Evolutionary conservation across 2,888 invertebrate species (phyloP).

Genomic region (Heteromurus nitidus): DNA sequence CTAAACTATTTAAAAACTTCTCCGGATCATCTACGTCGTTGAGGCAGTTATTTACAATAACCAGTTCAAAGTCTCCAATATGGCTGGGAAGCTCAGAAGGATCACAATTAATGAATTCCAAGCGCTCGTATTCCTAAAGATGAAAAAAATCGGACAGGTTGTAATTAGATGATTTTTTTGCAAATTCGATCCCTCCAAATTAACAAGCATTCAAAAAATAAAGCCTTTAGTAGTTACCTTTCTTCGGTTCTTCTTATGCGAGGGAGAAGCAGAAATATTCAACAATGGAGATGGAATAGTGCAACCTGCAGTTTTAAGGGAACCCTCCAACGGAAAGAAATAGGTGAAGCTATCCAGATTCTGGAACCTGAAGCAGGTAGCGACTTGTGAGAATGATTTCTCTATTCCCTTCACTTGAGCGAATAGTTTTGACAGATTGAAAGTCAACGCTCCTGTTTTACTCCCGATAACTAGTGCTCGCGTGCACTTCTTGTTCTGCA

Average conservation of each 20-base stretch:
- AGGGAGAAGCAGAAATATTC: neutral
- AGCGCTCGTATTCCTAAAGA: constrained; percentile 62
- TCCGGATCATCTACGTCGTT: constrained; percentile 66
- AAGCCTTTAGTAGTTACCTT: constrained; percentile 19
- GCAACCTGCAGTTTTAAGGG: constrained; percentile 56
- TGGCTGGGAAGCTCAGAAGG: constrained; percentile 45
- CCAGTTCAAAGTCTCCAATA: constrained; percentile 65
- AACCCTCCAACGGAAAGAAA: constrained; percentile 71
- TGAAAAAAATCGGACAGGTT: neutral
- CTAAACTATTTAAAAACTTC: constrained; percentile 57
- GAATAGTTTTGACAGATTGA: constrained; percentile 67
- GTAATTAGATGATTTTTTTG: neutral
- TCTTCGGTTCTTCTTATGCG: constrained; percentile 26
- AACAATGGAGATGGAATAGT: constrained; percentile 35
- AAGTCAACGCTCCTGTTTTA: constrained; percentile 66
- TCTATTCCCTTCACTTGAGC: constrained; percentile 70
- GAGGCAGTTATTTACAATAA: constrained; percentile 67
- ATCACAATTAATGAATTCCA: constrained; percentile 68
- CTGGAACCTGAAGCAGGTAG: constrained; percentile 69
- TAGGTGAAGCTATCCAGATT: constrained; percentile 62
- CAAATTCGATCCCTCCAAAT: neutral
- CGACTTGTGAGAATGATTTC: constrained; percentile 66
- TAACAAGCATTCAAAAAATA: neutral
- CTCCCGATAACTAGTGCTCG: constrained; percentile 70
- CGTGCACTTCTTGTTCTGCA: constrained; percentile 53